Evolutionary conservation across 2,113 vertebrate genomes (phyloP).

Genomic region (Callocephalon fimbriatum): DNA sequence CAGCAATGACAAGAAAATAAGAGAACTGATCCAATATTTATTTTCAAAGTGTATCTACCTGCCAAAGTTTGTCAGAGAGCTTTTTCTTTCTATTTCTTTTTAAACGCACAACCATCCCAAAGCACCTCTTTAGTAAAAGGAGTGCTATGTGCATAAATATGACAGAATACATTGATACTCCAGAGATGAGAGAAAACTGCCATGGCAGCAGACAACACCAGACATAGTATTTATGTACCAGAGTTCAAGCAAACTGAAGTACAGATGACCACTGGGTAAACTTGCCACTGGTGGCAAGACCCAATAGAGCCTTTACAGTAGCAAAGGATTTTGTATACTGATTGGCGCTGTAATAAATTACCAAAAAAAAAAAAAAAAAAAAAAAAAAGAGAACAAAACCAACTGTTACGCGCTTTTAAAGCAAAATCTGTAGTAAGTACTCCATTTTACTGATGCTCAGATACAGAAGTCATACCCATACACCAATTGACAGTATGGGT

Average conservation of each 20-base stretch:
- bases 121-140: neutral
- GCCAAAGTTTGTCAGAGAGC: neutral
- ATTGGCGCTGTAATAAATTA: neutral
- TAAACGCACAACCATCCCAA: neutral
- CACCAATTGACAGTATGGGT: neutral
- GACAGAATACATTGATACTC: neutral
- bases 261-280: neutral
- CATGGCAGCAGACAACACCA: neutral
- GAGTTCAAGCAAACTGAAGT: neutral
- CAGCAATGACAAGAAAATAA: neutral
- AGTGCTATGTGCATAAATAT: neutral
- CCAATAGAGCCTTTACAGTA: neutral
- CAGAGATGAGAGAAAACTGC: neutral
- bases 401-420: neutral
- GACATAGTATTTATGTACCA: neutral
- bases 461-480: neutral
- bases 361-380: rapidly evolving
- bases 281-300: neutral
- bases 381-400: neutral
- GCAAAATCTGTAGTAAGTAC: neutral
- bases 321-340: neutral
- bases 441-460: neutral
- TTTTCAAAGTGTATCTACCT: neutral
- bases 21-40: conserved; percentile 11
- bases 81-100: neutral